Base-by-base conservation (phyloP, 1,140 invertebrate species). In the Coelopa frigida region DNA sequence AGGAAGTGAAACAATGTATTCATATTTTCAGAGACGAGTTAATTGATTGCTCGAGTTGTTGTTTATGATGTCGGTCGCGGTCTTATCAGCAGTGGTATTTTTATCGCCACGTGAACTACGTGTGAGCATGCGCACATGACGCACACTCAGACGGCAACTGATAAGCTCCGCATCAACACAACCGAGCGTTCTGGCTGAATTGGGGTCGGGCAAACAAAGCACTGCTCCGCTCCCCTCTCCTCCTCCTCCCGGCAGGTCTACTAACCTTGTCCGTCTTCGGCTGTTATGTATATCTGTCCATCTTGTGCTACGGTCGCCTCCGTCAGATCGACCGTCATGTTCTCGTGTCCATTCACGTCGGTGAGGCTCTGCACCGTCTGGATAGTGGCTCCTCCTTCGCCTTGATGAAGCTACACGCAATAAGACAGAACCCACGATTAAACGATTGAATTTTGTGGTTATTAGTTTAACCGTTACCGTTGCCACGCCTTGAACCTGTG, bases 231-330 rank as follows among this genome's bases (percentile, higher is more conserved):
- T n/a, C n/a, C n/a, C n/a, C n/a, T n/a, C n/a, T n/a, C n/a, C n/a
- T n/a, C n/a, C n/a, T n/a, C n/a, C n/a, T n/a, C n/a, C n/a, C n/a
- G 29, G 29, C 11, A 31, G 14, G 14, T 3, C n/a, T 22, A 20
- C 50, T 53, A 76, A 92, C 89, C 87, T 74, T 91, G 89, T 59
- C 90, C 85, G 74, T 93, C 89, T 78, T 94, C 92, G 44, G 88
- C 88, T 36, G 91, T 94, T 49, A 96, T 79, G 58, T 95, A 94
- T 56, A 97, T 85, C 73, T 95, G 92, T 21, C 91, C 92, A 68
- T 94, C 91, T 70, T 91, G 89, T 55, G 83, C 85, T 44, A 92
- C 72, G 32, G 85, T 84, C 17, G 87, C 89, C 71, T 93, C 89
- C 3, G 88, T 85, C 12, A 95, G 77, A 72, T 94, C 90, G 26